Conservation (phyloP, 2,797 vertebrate species). For the Galago senegalensis region DNA sequence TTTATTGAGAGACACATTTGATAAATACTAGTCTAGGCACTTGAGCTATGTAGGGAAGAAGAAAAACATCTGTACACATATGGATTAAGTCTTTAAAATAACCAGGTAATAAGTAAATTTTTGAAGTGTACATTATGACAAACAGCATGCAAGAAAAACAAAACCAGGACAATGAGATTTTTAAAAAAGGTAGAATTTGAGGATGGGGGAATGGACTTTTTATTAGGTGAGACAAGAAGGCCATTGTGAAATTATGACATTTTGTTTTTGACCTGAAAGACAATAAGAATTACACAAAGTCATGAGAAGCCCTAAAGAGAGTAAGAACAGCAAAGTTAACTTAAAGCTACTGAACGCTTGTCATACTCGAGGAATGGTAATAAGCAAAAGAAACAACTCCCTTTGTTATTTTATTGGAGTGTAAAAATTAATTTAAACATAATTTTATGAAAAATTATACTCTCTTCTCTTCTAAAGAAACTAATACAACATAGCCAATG, state of each 20-base stretch:
- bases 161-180: neutral
- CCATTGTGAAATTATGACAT: neutral
- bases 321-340: neutral
- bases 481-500: neutral
- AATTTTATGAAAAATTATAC: neutral
- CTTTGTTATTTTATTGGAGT: neutral
- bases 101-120: neutral
- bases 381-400: neutral
- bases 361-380: neutral
- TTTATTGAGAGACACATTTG: neutral
- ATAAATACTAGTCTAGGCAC: neutral
- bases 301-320: no score
- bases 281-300: no score
- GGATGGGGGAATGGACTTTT: neutral
- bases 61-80: neutral
- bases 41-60: neutral
- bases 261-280: neutral
- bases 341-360: neutral
- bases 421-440: neutral
- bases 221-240: neutral
- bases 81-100: conserved; percentile 35
- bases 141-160: neutral
- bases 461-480: neutral
- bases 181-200: neutral
- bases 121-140: neutral